Percentiles rank a stretch among this genome's conserved stretches.
phyloP scores from a whole-genome alignment of 2,888 invertebrate species.

The Volucella zonaria region DNA sequence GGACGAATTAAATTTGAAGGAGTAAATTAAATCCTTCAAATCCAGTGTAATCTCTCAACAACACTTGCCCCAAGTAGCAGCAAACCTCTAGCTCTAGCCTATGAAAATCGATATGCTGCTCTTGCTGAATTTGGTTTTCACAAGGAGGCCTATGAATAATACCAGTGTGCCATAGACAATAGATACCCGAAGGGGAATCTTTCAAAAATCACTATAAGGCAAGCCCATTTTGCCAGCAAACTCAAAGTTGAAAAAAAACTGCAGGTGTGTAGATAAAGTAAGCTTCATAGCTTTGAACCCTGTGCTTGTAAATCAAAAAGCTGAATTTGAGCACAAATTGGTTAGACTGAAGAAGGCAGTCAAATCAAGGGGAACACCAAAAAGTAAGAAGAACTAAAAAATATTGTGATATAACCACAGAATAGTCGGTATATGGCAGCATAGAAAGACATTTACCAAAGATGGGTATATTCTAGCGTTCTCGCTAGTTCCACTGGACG shows the following conservation, averaged over 20 bases:
- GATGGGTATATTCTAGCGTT: conserved; percentile 91
- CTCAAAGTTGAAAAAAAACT: no score
- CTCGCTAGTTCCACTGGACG: conserved; percentile 87
- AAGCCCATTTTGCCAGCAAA: no score
- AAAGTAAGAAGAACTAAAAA: background rate
- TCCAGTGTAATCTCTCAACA: no score
- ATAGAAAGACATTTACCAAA: conserved; percentile 84
- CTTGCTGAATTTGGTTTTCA: conserved; percentile 79
- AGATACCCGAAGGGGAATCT: no score
- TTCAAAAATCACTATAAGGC: no score
- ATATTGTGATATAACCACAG: conserved; percentile 77
- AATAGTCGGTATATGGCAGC: conserved; percentile 83
- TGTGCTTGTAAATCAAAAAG: conserved; percentile 9
- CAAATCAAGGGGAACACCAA: background rate
- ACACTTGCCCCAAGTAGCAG: conserved; percentile 76
- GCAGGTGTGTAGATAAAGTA: conserved; percentile 30
- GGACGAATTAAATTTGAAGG: no score
- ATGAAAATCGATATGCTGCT: conserved; percentile 80
- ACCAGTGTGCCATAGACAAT: conserved; percentile 77
- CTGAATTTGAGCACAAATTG: conserved; percentile 31
- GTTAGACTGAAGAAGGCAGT: background rate
- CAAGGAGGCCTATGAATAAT: conserved; percentile 79
- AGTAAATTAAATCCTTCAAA: no score
- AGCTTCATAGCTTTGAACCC: conserved; percentile 9
- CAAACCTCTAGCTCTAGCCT: conserved; percentile 77